A percentile compares a stretch with the other conserved stretches of the same genome.
Conservation (phyloP, 2,797 vertebrate genomes). For the Paratrypauchen microcephalus region DNA sequence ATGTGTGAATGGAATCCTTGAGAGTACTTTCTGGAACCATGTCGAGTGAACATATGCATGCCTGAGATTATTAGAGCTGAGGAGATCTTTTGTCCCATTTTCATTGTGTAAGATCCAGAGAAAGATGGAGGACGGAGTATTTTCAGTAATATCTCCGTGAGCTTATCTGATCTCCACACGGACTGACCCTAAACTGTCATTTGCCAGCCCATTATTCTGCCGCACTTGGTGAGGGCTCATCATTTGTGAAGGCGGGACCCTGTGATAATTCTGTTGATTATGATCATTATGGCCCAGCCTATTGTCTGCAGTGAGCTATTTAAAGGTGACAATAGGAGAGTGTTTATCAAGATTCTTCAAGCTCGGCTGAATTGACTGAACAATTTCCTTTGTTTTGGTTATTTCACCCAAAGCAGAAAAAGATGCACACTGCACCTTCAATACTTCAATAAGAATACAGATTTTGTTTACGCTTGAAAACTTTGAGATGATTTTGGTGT, state of each 20-base stretch:
- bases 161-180: slow-evolving; percentile 34
- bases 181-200: slow-evolving; percentile 30
- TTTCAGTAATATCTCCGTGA: slow-evolving; percentile 26
- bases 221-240: slow-evolving; percentile 47
- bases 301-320: slow-evolving; percentile 36
- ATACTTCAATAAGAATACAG: slow-evolving; percentile 10
- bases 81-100: slow-evolving; percentile 20
- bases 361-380: slow-evolving; percentile 41
- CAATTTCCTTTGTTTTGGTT: slow-evolving; percentile 29
- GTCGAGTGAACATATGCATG: slow-evolving; percentile 5
- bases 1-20: background rate
- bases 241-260: slow-evolving; percentile 33
- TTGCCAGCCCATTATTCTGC: slow-evolving; percentile 37
- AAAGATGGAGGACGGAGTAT: background rate
- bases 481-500: background rate
- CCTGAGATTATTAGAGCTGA: slow-evolving; percentile 6
- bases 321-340: slow-evolving; percentile 39
- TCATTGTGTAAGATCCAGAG: slow-evolving; percentile 21
- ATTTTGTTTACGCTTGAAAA: slow-evolving; percentile 2
- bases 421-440: slow-evolving; percentile 22
- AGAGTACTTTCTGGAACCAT: slow-evolving; percentile 13
- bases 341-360: slow-evolving; percentile 44
- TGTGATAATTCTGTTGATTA: slow-evolving; percentile 40
- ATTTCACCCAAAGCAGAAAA: slow-evolving; percentile 26
- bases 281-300: slow-evolving; percentile 34